Conservation (phyloP, 2,888 invertebrate genomes). For the Lasioglossum malachurum region DNA sequence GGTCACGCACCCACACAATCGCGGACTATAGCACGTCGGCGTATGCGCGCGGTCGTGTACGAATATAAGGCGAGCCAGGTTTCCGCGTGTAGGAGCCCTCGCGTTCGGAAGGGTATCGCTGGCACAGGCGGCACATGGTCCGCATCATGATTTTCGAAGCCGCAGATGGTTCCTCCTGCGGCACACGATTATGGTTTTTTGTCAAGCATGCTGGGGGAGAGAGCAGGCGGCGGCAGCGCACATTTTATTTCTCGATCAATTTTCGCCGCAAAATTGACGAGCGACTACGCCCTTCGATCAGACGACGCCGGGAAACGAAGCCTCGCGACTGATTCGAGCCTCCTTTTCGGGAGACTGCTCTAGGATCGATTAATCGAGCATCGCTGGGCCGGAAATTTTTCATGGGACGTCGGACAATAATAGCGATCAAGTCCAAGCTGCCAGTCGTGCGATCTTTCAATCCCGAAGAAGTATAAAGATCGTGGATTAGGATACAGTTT, state of each 20-base stretch:
- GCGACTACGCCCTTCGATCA: constrained; percentile 4
- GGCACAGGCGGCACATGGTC: constrained; percentile 79
- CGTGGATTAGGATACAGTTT: too few relatives aligned
- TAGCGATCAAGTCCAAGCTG: neutral
- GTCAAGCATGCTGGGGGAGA: constrained; percentile 61
- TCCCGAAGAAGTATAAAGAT: neutral
- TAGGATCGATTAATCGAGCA: neutral
- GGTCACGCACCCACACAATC: neutral
- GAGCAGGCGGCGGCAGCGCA: constrained; percentile 69
- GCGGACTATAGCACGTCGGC: neutral
- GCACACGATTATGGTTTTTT: constrained; percentile 81
- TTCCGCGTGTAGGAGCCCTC: constrained; percentile 50
- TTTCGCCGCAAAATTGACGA: constrained; percentile 69
- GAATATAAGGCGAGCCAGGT: constrained; percentile 44
- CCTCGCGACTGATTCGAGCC: neutral
- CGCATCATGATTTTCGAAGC: constrained; percentile 80
- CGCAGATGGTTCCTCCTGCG: constrained; percentile 82
- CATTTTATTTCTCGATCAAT: constrained; percentile 66
- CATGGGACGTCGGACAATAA: neutral
- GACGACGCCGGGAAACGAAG: constrained; percentile 21
- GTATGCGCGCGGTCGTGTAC: neutral
- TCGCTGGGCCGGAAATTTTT: neutral
- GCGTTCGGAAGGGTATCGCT: constrained; percentile 66
- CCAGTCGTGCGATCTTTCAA: neutral
- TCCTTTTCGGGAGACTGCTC: neutral